Percentiles rank a stretch among this genome's conserved stretches.
Conservation (phyloP, 2,797 vertebrate genomes). For the Coccyzus lansbergi region DNA sequence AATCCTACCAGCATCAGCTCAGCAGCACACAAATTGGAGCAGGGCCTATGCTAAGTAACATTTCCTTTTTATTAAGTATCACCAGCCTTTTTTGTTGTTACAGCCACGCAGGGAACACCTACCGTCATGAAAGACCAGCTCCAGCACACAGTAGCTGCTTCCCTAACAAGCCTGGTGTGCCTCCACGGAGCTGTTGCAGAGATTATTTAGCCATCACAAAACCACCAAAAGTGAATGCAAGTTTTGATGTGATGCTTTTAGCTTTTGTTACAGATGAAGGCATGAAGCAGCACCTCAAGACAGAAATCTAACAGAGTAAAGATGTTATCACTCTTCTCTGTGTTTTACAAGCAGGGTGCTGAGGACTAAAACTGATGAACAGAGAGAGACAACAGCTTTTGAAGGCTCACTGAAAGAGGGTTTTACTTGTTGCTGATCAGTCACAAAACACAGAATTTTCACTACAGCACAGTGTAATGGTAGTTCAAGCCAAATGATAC, state of each 20-base stretch:
- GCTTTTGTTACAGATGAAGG: slow-evolving; percentile 38
- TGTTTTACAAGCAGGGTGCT: background rate
- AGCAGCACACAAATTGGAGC: background rate
- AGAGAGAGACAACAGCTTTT: slow-evolving; percentile 10
- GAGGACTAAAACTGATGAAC: slow-evolving; percentile 16
- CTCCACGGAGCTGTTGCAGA: background rate
- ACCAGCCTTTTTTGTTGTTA: background rate
- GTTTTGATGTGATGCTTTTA: background rate
- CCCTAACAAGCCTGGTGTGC: background rate
- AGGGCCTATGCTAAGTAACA: background rate
- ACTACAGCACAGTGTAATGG: background rate
- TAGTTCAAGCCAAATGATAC: background rate
- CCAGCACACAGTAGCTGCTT: background rate
- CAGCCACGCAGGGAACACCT: slow-evolving; percentile 17
- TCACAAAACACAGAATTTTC: background rate
- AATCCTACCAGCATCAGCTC: background rate
- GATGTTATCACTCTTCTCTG: background rate
- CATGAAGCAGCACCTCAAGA: background rate
- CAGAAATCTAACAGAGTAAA: background rate
- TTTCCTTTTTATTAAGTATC: background rate
- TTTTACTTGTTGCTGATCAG: slow-evolving; percentile 12
- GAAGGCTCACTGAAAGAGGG: background rate
- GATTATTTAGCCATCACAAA: slow-evolving; percentile 17
- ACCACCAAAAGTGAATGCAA: background rate
- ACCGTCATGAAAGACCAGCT: slow-evolving; percentile 24